Evolutionary conservation across 2,797 vertebrate genomes (phyloP), one percentile per base, ranked within the genome.

Genomic region (Triplophysa bombifrons): DNA sequence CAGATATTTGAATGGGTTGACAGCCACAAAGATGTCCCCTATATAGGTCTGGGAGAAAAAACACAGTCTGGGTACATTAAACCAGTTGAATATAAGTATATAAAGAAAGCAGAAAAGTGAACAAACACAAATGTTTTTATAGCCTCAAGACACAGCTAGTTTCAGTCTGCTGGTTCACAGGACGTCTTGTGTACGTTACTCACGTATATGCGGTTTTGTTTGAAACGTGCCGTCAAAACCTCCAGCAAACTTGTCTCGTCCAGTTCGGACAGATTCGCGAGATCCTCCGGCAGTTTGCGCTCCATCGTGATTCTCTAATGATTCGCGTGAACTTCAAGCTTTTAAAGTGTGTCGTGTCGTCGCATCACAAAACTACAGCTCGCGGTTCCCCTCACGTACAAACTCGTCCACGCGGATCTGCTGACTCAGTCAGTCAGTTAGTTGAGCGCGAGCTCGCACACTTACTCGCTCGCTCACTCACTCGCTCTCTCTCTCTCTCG

Each of bases 1-100:
- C 44, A 94, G 88, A 1, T 91, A 85, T 86, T 90, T 88, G 85
- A 93, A 93, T 12, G 93, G 93, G 80, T 94, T 94, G 73, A 93
- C 66, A 44, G 92, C 89, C 4, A 93, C 65, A 67, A 93, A 85
- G 76, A 93, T 93, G 80, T 94, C 92, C 60, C 92, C 92, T 58
- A 93, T 75, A 63, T 88, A 91, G n/a, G 92, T 92, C 93, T 94
- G 88, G 3, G n/a, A 64, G 58, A 2, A 72, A 17, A 84, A 19
- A 68, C n/a, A 34, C 68, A 25, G 27, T n/a, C 7, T 55, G 25
- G 20, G 17, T 8, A 48, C 3, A 25, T 63, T 44, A 11, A 48
- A 13, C 8, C 58, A 38, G 12, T 48, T 17, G 20, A 6, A 48
- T 74, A 60, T 27, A 12, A 72, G 16, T 5, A 30, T 30, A 30